Evolutionary conservation across 2,888 invertebrate genomes (phyloP).

Genomic region (Cantharis nigra): DNA sequence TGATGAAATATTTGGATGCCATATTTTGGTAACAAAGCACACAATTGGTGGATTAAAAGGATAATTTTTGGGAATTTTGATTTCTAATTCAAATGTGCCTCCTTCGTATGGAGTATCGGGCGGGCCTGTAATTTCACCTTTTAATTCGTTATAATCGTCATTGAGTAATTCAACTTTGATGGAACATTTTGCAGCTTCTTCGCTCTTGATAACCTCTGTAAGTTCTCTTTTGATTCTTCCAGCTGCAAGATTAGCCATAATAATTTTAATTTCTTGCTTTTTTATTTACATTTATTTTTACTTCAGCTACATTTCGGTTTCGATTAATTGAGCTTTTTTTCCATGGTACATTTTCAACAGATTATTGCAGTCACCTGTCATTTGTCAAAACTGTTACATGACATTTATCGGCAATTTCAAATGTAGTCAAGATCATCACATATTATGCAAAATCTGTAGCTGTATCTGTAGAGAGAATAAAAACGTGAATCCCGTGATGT

Average conservation of each 20-base stretch:
- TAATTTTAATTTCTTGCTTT: constrained; percentile 38
- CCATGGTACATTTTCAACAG: neutral
- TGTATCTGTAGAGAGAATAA: no score
- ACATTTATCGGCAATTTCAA: no score
- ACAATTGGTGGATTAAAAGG: constrained; percentile 99
- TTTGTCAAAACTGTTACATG: neutral
- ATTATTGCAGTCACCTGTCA: neutral
- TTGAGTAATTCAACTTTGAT: constrained; percentile 89
- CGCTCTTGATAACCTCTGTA: constrained; percentile 96
- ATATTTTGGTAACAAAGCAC: constrained; percentile 95
- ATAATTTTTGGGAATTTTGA: constrained; percentile 97
- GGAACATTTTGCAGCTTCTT: constrained; percentile 89
- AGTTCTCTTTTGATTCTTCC: constrained; percentile 97
- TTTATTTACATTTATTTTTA: neutral
- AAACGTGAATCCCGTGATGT: no score
- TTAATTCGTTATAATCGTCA: constrained; percentile 89
- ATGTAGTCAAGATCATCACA: no score
- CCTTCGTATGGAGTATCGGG: constrained; percentile 99
- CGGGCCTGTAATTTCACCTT: constrained; percentile 96
- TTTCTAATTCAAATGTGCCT: constrained; percentile 91
- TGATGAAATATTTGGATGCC: constrained; percentile 99
- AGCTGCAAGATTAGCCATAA: constrained; percentile 93
- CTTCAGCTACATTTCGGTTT: neutral
- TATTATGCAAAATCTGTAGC: no score
- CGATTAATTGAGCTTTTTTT: neutral